Percentiles rank a stretch among this genome's conserved stretches.
These are phyloP conservation scores for Callaeas wilsoni DNA, from an alignment of 2,113 vertebrate genomes.

Conservation along the genomic window DNA sequence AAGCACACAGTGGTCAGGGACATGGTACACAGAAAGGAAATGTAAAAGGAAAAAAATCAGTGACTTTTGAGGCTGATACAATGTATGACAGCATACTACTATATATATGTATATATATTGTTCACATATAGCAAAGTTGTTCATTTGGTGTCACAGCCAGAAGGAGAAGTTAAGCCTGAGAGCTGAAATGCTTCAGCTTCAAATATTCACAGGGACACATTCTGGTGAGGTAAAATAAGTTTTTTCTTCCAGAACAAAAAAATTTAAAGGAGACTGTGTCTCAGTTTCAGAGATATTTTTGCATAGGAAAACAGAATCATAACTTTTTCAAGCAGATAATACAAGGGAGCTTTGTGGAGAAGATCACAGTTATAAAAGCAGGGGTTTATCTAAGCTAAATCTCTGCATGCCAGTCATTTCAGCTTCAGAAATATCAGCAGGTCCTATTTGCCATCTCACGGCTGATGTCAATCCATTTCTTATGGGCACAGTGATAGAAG, in stretches of 20 bases:
- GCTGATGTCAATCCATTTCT: neutral
- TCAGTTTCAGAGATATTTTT: neutral
- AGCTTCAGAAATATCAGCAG: neutral
- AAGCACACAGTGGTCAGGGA: neutral
- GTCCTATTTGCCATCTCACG: neutral
- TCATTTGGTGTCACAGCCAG: neutral
- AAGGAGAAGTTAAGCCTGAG: neutral
- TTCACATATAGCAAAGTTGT: neutral
- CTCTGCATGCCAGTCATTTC: neutral
- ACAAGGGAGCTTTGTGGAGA: neutral
- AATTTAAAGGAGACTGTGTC: neutral
- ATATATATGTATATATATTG: neutral
- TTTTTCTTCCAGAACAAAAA: neutral
- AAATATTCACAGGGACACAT: neutral
- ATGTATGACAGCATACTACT: neutral
- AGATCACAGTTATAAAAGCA: constrained; percentile 4
- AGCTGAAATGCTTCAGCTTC: neutral
- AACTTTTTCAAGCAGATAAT: neutral
- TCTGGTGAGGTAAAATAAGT: neutral
- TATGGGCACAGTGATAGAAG: neutral
- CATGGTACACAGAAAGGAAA: neutral
- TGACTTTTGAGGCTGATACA: neutral
- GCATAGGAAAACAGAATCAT: neutral
- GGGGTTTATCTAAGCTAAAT: constrained; percentile 17
- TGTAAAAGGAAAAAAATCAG: neutral